These are phyloP conservation scores for Pteruthius melanotis DNA, from an alignment of 2,113 vertebrate genomes.

Conservation along the genomic window DNA sequence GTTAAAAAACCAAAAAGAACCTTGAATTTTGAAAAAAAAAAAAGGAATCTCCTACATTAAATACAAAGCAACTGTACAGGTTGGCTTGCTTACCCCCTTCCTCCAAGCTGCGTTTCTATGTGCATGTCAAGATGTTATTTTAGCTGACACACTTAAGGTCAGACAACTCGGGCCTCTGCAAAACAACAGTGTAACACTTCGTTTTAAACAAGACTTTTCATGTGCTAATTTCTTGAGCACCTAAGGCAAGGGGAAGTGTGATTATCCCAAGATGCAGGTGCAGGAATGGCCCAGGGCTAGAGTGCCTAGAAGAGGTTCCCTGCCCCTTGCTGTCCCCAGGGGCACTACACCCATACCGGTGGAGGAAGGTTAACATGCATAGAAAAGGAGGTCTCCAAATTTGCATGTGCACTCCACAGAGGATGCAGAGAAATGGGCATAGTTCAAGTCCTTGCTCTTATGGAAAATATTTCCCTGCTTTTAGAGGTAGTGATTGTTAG, in stretches of 20 bases:
- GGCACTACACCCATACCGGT: rapidly evolving
- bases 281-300: neutral
- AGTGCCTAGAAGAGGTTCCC: neutral
- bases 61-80: neutral
- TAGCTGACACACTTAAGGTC: neutral
- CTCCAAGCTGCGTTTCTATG: neutral
- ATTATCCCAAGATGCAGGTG: neutral
- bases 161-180: neutral
- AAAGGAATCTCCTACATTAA: neutral
- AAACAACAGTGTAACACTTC: neutral
- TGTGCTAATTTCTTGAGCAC: conserved; percentile 1
- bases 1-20: neutral
- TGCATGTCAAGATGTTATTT: neutral
- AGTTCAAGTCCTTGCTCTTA: neutral
- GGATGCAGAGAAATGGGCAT: neutral
- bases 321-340: neutral
- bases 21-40: neutral
- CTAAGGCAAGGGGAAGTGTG: neutral
- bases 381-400: neutral
- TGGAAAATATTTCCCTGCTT: neutral
- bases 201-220: conserved; percentile 2
- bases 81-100: neutral
- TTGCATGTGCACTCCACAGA: neutral
- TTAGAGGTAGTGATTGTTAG: neutral
- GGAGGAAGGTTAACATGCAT: neutral